Base-by-base conservation (phyloP, 2,113 vertebrate species). In the Probosciger aterrimus region DNA sequence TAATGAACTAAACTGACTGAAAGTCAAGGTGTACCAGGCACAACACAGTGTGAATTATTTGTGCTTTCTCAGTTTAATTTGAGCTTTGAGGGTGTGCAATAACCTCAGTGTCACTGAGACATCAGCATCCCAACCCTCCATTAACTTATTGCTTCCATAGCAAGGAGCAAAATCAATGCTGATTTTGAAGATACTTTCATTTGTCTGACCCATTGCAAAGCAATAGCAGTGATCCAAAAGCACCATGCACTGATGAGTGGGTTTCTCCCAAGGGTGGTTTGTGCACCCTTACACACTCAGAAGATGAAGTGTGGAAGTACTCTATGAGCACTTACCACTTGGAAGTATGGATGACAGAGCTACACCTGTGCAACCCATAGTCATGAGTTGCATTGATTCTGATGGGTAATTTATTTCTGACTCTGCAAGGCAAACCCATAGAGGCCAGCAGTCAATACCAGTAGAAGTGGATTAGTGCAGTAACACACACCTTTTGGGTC, bases 361-460 rank as follows among this genome's bases (percentile, higher is more conserved):
- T 82, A 35, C 82, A 11, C 64, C 86, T 41, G 28, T 81, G 83
- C 28, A 91, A 92, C 63, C 57, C 69, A 14, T 2, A 44, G 81
- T 17, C 78, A 37, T 35, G 91, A 92, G 75, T 49, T 79, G 62
- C 82, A 73, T 82, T 74, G 90, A 65, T 91, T 64, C 52, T 17
- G 83, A 76, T 67, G 93, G 84, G 78, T 69, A 62, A 95, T 93
- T 94, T 91, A 69, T 85, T 95, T 82, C 82, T 79, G 91, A 39
- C 69, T 91, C 75, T 1, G 3, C 90, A 25, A 92, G 70, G 87
- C 87, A 95, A 82, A 60, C 75, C 93, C 84, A 0, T 8, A 18
- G 95, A 63, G 91, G 80, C 63, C 82, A 88, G 70, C 82, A 94
- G 85, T 91, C 96, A 46, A 88, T 90, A 86, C 17, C 2, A 19